phyloP scores from a whole-genome alignment of 2,113 vertebrate genomes.

The Nettapus auritus region DNA sequence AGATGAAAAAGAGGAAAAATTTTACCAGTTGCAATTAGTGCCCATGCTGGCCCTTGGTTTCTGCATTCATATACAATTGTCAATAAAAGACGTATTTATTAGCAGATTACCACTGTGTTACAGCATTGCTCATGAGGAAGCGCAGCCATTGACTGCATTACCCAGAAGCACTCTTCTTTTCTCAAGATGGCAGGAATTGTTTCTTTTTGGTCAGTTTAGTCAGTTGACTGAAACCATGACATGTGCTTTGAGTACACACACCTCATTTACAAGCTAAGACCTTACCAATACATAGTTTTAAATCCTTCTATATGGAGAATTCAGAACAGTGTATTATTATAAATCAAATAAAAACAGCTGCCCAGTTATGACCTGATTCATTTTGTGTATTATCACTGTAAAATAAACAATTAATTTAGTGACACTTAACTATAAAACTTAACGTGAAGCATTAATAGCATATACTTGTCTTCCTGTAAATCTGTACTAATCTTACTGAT shows the following conservation, averaged over 20 bases:
- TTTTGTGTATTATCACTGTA: not conserved
- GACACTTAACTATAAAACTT: not conserved
- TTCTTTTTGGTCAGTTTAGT: not conserved
- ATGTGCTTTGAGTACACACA: not conserved
- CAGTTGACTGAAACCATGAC: not conserved
- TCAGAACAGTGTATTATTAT: not conserved
- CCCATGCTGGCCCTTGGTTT: not conserved
- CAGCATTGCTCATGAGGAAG: not conserved
- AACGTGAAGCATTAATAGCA: not conserved
- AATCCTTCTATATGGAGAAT: not conserved
- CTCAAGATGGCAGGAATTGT: not conserved
- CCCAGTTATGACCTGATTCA: not conserved
- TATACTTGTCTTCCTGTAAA: constrained; percentile 29
- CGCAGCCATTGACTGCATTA: not conserved
- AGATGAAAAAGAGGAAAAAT: not conserved
- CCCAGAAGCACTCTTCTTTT: not conserved
- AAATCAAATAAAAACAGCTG: not conserved
- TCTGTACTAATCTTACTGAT: not conserved
- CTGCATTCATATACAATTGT: not conserved
- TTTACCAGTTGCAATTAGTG: not conserved
- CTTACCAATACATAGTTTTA: not conserved
- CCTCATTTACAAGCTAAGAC: not conserved
- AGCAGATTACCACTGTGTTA: not conserved
- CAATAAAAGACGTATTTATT: not conserved
- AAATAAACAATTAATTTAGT: not conserved